phyloP scores from a whole-genome alignment of 92 coral and sea anemone genomes.

The Epizoanthus fatuus region DNA sequence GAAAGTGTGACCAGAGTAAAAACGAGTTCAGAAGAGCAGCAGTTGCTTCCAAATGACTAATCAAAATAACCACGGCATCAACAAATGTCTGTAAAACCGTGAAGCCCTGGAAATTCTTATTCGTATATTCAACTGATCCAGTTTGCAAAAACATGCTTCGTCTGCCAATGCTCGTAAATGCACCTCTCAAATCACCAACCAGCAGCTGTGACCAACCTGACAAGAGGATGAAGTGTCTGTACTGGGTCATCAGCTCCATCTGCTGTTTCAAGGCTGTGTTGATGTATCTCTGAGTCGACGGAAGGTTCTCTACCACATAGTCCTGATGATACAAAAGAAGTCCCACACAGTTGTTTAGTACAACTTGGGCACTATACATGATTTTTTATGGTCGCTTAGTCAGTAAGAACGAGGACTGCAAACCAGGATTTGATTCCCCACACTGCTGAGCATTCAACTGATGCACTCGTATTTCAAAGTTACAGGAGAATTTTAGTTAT shows the following conservation, averaged over 20 bases:
- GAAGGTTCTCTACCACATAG: conserved; percentile 74
- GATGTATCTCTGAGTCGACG: conserved; percentile 80
- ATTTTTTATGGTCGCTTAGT: too few relatives aligned
- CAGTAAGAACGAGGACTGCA: too few relatives aligned
- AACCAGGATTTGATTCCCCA: too few relatives aligned
- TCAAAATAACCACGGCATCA: too few relatives aligned
- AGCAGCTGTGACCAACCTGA: conserved; percentile 69
- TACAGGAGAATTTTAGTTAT: too few relatives aligned
- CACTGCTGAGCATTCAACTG: too few relatives aligned
- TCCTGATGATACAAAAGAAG: conserved; percentile 54
- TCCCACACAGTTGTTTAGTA: not conserved
- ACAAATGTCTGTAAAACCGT: too few relatives aligned
- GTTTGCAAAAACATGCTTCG: not conserved
- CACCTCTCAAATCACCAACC: not conserved
- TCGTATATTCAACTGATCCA: not conserved
- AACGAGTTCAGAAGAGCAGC: too few relatives aligned
- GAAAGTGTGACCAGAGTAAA: too few relatives aligned
- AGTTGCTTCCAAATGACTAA: too few relatives aligned
- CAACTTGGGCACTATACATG: not conserved
- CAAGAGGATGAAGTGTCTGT: conserved; percentile 88
- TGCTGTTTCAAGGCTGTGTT: conserved; percentile 84
- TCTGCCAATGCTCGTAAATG: not conserved
- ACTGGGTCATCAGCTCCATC: conserved; percentile 75
- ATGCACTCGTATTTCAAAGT: too few relatives aligned
- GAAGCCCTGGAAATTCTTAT: too few relatives aligned